Conservation (phyloP, 2,888 invertebrate genomes). For the Dendrolimus pini region DNA sequence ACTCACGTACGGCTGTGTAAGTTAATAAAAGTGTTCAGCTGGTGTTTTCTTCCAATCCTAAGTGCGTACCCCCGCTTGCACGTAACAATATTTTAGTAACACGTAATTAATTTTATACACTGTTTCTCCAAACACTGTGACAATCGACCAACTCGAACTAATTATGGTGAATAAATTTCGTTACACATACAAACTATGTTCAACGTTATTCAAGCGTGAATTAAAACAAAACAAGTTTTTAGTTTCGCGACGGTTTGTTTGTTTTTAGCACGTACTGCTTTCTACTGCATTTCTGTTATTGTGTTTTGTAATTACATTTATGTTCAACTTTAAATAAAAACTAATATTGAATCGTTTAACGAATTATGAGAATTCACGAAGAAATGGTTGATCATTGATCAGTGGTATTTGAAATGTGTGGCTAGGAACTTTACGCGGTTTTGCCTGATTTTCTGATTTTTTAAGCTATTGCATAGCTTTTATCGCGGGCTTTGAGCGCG, state of each 20-base stretch:
- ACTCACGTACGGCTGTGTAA: too few species aligned
- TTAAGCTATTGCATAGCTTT: too few species aligned
- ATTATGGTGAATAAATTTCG: neutral
- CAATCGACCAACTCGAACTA: neutral
- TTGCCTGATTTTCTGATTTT: too few species aligned
- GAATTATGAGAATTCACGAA: too few species aligned
- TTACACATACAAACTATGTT: neutral
- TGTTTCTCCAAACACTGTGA: neutral
- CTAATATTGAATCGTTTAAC: neutral
- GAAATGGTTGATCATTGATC: too few species aligned
- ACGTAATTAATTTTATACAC: neutral
- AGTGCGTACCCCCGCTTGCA: too few species aligned
- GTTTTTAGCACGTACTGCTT: neutral
- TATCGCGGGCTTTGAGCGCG: too few species aligned
- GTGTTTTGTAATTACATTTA: neutral
- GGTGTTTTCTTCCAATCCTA: too few species aligned
- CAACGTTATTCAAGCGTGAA: neutral
- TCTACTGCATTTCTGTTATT: neutral
- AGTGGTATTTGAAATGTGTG: too few species aligned
- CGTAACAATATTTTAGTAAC: too few species aligned
- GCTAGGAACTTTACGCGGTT: too few species aligned
- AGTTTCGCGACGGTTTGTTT: neutral
- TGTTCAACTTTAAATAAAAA: neutral
- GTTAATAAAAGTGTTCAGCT: too few species aligned
- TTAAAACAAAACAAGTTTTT: constrained; percentile 6